Percentiles rank a stretch among this genome's conserved stretches.
Evolutionary conservation across 2,797 vertebrate species (phyloP).

Genomic region (Dendrocincla tyrannina): DNA sequence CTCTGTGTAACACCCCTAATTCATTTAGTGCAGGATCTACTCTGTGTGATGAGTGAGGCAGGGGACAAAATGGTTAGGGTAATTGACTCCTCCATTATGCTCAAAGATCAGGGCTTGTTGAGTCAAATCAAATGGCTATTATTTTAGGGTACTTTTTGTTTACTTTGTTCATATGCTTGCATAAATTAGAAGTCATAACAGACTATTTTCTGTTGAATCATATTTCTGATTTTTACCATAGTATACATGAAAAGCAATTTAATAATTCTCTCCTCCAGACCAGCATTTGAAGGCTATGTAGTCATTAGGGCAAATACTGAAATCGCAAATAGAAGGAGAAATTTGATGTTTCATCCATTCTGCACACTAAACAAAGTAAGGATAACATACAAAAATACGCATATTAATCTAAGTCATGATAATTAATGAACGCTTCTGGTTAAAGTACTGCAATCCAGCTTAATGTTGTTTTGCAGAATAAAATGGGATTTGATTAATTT

Average conservation of each 20-base stretch:
- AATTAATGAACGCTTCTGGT: background rate
- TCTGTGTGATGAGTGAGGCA: background rate
- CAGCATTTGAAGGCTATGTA: background rate
- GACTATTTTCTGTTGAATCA: background rate
- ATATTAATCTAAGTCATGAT: background rate
- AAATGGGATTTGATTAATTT: background rate
- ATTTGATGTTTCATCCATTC: background rate
- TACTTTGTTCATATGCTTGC: background rate
- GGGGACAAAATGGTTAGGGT: background rate
- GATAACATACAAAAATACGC: background rate
- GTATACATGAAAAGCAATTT: background rate
- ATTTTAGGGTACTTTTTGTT: background rate
- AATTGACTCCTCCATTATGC: background rate
- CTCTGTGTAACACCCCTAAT: background rate
- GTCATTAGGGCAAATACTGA: background rate
- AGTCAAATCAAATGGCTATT: background rate
- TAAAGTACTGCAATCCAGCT: background rate
- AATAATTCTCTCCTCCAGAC: background rate
- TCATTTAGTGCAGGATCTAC: background rate
- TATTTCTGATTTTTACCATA: background rate
- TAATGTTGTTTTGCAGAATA: background rate
- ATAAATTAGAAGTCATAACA: background rate
- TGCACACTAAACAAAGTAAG: background rate
- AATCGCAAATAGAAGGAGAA: background rate
- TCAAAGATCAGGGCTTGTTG: background rate